Evolutionary conservation across 2,888 invertebrate species (phyloP), one percentile per base, ranked within the genome.

Genomic region (Ennomos fuscantarius): DNA sequence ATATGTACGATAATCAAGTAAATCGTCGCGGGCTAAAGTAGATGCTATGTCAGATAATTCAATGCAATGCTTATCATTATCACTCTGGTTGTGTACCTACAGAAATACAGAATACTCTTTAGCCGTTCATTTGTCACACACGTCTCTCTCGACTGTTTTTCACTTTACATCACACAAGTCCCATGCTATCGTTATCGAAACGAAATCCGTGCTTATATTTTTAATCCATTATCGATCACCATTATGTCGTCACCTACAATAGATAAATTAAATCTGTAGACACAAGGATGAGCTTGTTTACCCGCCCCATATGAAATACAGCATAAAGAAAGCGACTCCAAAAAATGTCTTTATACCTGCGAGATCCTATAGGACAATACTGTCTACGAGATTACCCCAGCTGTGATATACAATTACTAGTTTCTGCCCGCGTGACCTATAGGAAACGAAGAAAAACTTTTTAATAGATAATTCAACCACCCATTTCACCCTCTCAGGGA

Each of bases 151-250:
- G n/a, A 43, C n/a, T 31, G 13, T 12, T 6, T 31, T 1, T 39
- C 53, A 59, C 44, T 42, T 12, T 9, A 41, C 33, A 44, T 32
- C 49, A 49, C 45, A 32, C 37, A 34, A 11, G 41, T 13, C 32
- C 37, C 51, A 50, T 46, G 50, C 41, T 11, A 36, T 12, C 32
- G n/a, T 11, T 51, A 57, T 57, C 51, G 8, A 8, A 43, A 35
- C 43, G 39, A 44, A 53, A 64, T 66, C 65, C 54, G 13, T 32
- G 8, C 36, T 31, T 24, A 24, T 6, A 24, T 24, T 55, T 41
- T 56, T 72, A 68, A 76, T 66, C 62, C 56, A 8, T 45, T 50
- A 74, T 73, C 69, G 34, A 66, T 72, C 71, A 70, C 49, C 24
- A 40, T 24, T 24, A 24, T 24, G 1, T 15, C 15, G 15, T 15